Base-by-base conservation (phyloP, 2,797 vertebrate genomes). In the Tenualosa thibaudeaui region DNA sequence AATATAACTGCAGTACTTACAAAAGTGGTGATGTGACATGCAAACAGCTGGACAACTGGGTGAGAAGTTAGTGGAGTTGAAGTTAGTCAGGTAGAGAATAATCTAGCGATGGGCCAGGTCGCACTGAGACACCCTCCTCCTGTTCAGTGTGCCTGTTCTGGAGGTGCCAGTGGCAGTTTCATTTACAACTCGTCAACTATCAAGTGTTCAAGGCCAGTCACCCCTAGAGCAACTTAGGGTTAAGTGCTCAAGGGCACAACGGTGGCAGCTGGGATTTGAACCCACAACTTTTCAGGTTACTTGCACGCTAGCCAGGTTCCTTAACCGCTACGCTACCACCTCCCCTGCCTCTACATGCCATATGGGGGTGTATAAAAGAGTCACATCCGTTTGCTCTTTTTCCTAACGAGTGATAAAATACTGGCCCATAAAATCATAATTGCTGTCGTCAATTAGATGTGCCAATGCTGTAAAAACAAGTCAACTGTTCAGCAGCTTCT, bases 371-470 rank as follows among this genome's bases (percentile, higher is more conserved):
- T 40, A 37, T 71, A 31, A 31, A 71, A 71, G 22, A 71, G 37
- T 37, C 26, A 71, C 31, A 40, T 37, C 9, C 68, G 68, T 75
- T 43, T 22, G 37, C 68, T 43, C 68, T 40, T 75, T 75, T 75
- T 75, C 24, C 40, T 75, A 75, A 75, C 13, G 68, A 43, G 37
- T 75, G 15, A 75, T 75, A 43, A 75, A 43, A 75, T 75, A 40
- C 6, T 7, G 68, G 68, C 13, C 37, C 37, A 37, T 75, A 75
- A 75, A 75, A 40, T 75, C 17, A 22, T 43, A 75, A 75, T 75
- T 75, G 68, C 68, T 75, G 68, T 75, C 68, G 68, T 75, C 68
- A 75, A 75, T 75, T 75, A 75, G 68, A 37, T 26, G 31, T 40
- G 65, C 9, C 26, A 2, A 6, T 17, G 68, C 68, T 75, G 68